phyloP scores from a whole-genome alignment of 1,140 invertebrate genomes.

The Trissolcus basalis region DNA sequence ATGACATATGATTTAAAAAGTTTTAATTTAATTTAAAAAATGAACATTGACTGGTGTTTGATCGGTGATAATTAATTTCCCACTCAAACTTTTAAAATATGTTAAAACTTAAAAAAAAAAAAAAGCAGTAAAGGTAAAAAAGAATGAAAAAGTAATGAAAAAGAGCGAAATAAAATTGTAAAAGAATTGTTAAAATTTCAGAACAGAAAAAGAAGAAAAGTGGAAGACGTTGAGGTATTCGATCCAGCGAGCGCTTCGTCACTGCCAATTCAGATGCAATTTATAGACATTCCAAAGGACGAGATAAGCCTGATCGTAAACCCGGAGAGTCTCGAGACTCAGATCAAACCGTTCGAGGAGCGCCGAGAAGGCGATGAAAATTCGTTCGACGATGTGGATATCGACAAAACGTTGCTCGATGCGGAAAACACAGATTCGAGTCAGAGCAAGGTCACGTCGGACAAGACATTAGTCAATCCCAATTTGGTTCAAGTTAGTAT shows the following conservation, averaged over 20 bases:
- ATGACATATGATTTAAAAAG: too few species aligned
- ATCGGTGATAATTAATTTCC: too few species aligned
- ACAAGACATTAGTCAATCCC: constrained; percentile 28
- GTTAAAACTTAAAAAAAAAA: too few species aligned
- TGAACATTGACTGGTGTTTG: too few species aligned
- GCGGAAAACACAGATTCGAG: neutral
- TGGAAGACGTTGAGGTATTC: constrained; percentile 7
- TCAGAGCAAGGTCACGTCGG: constrained; percentile 3
- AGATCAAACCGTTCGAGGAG: constrained; percentile 27
- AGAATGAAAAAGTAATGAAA: too few species aligned
- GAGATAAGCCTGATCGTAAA: constrained; percentile 33
- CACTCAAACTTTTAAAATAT: too few species aligned
- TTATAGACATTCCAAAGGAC: constrained; percentile 49
- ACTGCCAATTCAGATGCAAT: constrained; percentile 49
- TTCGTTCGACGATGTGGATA: neutral
- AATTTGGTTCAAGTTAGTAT: constrained; percentile 72
- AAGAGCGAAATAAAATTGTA: neutral
- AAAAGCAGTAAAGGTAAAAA: too few species aligned
- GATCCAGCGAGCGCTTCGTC: constrained; percentile 12
- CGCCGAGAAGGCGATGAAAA: constrained; percentile 1
- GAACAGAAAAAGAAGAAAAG: constrained; percentile 13
- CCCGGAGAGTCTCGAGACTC: constrained; percentile 18
- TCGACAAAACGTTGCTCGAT: neutral
- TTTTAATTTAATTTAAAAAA: too few species aligned
- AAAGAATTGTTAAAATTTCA: constrained; percentile 18